A percentile compares a stretch with the other conserved stretches of the same genome.
Evolutionary conservation across 2,113 vertebrate species (phyloP).

Genomic region (Danio rerio): GRCz12tu NC_133200.1:29155501-29156000

Average conservation of each 20-base stretch:
- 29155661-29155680: not conserved
- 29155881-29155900: conserved; percentile 72
- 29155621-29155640: conserved; percentile 9
- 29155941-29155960: conserved; percentile 67
- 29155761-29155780: conserved; percentile 57
- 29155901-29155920: conserved; percentile 65
- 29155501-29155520: conserved; percentile 15
- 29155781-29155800: conserved; percentile 68
- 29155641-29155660: not conserved
- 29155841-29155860: conserved; percentile 67
- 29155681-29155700: not conserved
- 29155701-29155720: conserved; percentile 52
- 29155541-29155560: conserved; percentile 47
- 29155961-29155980: conserved; percentile 68
- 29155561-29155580: conserved; percentile 54
- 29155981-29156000: conserved; percentile 69
- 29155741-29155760: conserved; percentile 51
- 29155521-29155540: conserved; percentile 52
- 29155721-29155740: conserved; percentile 59
- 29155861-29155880: conserved; percentile 72
- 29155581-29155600: conserved; percentile 19
- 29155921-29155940: conserved; percentile 65
- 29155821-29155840: conserved; percentile 64
- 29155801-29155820: conserved; percentile 60
- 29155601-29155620: not conserved